Evolutionary conservation across 2,888 invertebrate species (phyloP).

Genomic region (Noctua janthina): DNA sequence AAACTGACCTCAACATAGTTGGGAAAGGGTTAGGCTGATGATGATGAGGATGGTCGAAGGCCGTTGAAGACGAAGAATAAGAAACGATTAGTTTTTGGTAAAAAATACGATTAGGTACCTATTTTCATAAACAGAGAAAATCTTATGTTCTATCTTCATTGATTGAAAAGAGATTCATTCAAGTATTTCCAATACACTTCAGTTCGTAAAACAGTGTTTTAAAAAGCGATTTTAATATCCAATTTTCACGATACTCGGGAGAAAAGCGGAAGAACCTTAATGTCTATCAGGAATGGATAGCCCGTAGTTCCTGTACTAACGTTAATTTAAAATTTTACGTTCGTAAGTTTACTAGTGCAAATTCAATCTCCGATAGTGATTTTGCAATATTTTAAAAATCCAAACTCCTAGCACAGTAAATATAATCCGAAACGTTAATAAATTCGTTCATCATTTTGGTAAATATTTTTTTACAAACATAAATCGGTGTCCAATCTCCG

Average conservation of each 20-base stretch:
- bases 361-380: constrained; percentile 37
- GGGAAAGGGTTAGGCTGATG: not conserved
- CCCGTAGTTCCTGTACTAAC: not conserved
- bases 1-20: not conserved
- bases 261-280: constrained; percentile 9
- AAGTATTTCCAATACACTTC: not conserved
- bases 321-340: constrained; percentile 20
- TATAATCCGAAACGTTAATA: not conserved
- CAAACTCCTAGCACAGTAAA: not conserved
- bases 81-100: not conserved
- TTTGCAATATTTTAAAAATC: constrained; percentile 31
- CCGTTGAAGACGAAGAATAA: not conserved
- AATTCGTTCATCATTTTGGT: constrained; percentile 4
- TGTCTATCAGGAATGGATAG: not conserved
- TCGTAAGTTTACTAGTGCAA: constrained; percentile 6
- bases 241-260: constrained; percentile 15
- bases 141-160: too few species aligned
- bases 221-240: constrained; percentile 11
- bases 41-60: not conserved
- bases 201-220: not conserved
- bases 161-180: not conserved
- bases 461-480: constrained; percentile 19
- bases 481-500: constrained; percentile 22
- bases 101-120: not conserved
- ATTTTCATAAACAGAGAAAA: not conserved